A percentile compares a stretch with the other conserved stretches of the same genome.
These are phyloP conservation scores for Mesorhabditis spiculigera DNA, from an alignment of 2,888 invertebrate species.

Conservation along the genomic window DNA sequence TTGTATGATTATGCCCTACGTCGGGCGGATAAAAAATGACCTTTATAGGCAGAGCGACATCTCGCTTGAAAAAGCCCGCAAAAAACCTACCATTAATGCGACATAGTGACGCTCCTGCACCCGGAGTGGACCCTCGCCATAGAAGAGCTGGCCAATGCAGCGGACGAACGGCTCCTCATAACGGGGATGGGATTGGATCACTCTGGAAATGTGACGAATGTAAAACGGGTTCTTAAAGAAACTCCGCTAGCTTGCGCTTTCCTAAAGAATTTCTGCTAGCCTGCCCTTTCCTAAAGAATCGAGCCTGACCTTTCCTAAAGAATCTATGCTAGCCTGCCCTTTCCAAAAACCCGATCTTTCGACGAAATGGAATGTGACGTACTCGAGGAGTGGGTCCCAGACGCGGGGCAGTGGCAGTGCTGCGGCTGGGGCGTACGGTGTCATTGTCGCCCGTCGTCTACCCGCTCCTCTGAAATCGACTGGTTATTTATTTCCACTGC, in stretches of 20 bases:
- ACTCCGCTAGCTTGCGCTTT: too few relatives aligned
- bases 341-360: not conserved
- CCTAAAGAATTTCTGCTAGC: not conserved
- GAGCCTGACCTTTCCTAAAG: not conserved
- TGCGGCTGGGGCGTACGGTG: not conserved
- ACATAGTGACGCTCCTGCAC: conserved; percentile 3
- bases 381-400: not conserved
- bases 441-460: not conserved
- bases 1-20: too few relatives aligned
- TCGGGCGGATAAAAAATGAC: too few relatives aligned
- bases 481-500: not conserved
- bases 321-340: not conserved
- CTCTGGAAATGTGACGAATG: not conserved
- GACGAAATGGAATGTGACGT: not conserved
- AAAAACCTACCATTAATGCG: not conserved
- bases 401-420: not conserved
- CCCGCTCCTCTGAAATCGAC: not conserved
- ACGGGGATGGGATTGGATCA: not conserved
- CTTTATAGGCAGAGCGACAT: not conserved
- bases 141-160: conserved; percentile 3
- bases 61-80: not conserved
- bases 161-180: conserved; percentile 6
- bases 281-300: not conserved
- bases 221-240: not conserved
- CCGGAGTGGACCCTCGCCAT: not conserved